Percentiles rank a stretch among this genome's conserved stretches.
Conservation (phyloP, 2,113 vertebrate genomes). For the Procapra przewalskii region DNA sequence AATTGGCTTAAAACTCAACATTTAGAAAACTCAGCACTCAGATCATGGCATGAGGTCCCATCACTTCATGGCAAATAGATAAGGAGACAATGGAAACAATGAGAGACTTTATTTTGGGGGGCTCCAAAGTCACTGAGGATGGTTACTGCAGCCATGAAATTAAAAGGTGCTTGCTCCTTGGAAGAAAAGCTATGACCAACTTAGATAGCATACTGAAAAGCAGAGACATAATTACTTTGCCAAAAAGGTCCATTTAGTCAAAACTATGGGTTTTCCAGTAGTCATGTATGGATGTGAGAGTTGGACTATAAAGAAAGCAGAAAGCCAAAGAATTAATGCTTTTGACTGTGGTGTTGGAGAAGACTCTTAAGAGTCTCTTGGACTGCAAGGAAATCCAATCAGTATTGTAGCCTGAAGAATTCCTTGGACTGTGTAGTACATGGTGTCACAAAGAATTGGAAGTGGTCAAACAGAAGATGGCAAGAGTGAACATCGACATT, state of each 20-base stretch:
- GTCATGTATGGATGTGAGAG: neutral
- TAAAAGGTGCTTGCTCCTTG: neutral
- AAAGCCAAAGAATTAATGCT: neutral
- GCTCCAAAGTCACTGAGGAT: neutral
- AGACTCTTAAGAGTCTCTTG: neutral
- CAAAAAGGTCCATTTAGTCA: neutral
- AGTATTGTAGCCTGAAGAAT: neutral
- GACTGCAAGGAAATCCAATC: neutral
- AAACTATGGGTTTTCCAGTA: neutral
- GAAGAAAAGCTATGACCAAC: neutral
- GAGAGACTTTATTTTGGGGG: neutral
- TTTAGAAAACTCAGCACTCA: neutral
- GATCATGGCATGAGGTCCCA: neutral
- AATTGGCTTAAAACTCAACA: neutral
- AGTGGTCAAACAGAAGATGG: neutral
- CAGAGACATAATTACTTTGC: neutral
- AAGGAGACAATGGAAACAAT: neutral
- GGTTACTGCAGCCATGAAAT: neutral
- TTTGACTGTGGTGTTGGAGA: neutral
- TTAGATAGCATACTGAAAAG: neutral
- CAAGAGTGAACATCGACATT: fast-evolving
- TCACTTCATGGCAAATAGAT: neutral
- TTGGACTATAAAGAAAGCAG: neutral
- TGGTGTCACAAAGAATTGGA: neutral
- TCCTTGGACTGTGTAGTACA: neutral